Conservation (phyloP, 2,888 invertebrate species). For the Oscheius onirici region DNA sequence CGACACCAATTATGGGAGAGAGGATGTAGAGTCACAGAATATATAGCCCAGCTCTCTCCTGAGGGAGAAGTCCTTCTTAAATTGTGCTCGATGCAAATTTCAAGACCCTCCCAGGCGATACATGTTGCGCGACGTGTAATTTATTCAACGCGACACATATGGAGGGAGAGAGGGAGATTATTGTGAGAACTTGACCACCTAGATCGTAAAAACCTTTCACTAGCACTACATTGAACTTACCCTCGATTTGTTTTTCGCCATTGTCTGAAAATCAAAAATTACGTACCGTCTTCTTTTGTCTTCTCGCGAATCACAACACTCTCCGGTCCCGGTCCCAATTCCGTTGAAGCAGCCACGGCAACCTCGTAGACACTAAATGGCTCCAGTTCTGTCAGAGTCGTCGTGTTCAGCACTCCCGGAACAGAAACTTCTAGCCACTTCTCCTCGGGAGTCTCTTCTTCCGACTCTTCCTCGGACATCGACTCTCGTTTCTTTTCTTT, state of each 20-base stretch:
- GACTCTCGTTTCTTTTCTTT: constrained; percentile 77
- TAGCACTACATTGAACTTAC: constrained; percentile 25
- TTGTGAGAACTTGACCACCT: constrained; percentile 1
- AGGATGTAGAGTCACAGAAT: too few relatives aligned
- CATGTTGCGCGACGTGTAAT: constrained; percentile 2
- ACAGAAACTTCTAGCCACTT: constrained; percentile 37
- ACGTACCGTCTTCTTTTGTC: constrained; percentile 98
- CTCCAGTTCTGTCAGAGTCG: constrained; percentile 43
- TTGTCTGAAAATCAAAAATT: constrained; percentile 42
- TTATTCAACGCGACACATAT: constrained; percentile 22
- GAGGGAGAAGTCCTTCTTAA: not conserved
- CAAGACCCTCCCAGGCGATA: constrained; percentile 21
- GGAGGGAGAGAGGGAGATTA: constrained; percentile 1
- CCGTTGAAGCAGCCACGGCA: constrained; percentile 93
- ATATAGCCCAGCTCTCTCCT: not conserved
- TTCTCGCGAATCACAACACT: constrained; percentile 90
- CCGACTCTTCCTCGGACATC: constrained; percentile 79
- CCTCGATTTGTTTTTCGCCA: constrained; percentile 26
- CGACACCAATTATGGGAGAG: too few relatives aligned
- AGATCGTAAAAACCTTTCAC: not conserved
- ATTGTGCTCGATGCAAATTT: constrained; percentile 15
- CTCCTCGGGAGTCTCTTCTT: constrained; percentile 29
- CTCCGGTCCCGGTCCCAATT: constrained; percentile 87
- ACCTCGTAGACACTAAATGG: constrained; percentile 86
- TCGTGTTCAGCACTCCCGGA: constrained; percentile 35